These are phyloP conservation scores for Magallana gigas DNA, from an alignment of 1,140 invertebrate genomes.

Conservation along the genomic window DNA sequence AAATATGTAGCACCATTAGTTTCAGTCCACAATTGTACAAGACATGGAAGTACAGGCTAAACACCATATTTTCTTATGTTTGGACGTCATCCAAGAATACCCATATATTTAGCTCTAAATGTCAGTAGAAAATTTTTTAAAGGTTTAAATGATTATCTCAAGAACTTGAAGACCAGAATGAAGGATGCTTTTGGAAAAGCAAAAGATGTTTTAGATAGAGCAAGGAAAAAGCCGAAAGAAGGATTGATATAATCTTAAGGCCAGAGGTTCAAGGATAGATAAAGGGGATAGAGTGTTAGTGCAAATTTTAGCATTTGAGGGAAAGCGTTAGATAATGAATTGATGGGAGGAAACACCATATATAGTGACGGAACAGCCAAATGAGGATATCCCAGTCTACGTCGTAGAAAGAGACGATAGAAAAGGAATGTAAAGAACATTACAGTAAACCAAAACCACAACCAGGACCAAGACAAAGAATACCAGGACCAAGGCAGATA, in stretches of 20 bases:
- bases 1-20: no score
- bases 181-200: conserved; percentile 40
- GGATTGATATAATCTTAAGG: no score
- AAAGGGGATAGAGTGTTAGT: conserved; percentile 50
- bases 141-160: conserved; percentile 28
- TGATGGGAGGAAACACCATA: background rate
- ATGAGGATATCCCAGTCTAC: background rate
- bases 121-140: no score
- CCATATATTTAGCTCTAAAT: no score
- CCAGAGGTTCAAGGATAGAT: conserved; percentile 23
- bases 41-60: no score
- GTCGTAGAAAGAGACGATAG: background rate
- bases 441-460: background rate
- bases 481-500: no score
- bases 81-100: no score
- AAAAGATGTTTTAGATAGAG: conserved; percentile 14
- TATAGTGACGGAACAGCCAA: background rate
- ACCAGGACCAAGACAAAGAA: no score
- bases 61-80: no score
- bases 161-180: background rate
- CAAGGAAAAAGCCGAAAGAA: conserved; percentile 43
- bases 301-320: conserved; percentile 41
- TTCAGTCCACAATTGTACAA: no score
- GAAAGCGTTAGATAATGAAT: background rate
- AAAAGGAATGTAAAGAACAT: background rate